Evolutionary conservation across 2,797 vertebrate genomes (phyloP).

Genomic region (Perodicticus potto): DNA sequence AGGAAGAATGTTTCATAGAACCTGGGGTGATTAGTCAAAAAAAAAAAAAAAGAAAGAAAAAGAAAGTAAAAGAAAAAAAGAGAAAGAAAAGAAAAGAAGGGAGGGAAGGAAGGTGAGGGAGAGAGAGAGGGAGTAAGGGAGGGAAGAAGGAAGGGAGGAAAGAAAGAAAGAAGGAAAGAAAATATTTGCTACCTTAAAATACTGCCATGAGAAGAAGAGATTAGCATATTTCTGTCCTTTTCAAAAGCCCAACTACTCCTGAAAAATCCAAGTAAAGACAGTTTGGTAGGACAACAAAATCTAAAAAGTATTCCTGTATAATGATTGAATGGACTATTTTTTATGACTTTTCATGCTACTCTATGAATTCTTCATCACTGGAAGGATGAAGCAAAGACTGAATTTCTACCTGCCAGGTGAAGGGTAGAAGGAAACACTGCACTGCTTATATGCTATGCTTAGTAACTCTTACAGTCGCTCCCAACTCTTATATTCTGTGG

Average conservation of each 20-base stretch:
- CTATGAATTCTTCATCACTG: not conserved
- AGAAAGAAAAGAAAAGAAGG: not conserved
- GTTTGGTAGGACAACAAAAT: constrained; percentile 18
- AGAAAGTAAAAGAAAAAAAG: constrained; percentile 7
- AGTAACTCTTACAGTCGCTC: not conserved
- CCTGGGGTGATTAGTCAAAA: not conserved
- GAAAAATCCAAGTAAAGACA: constrained; percentile 49
- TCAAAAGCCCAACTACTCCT: not conserved
- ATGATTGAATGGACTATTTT: not conserved
- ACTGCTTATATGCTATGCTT: not conserved
- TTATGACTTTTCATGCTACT: constrained; percentile 9
- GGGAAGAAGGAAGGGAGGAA: not conserved
- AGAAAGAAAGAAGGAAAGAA: not conserved
- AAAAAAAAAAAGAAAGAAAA: constrained; percentile 19
- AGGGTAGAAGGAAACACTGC: not conserved
- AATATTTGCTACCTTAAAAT: not conserved
- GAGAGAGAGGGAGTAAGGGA: not conserved
- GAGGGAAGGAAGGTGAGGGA: not conserved
- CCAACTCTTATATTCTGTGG: constrained; percentile 1
- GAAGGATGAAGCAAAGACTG: not conserved
- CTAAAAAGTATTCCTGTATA: not conserved
- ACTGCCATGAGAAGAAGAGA: not conserved
- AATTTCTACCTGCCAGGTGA: not conserved
- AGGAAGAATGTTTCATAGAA: constrained; percentile 18
- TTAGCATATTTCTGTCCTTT: constrained; percentile 23